These are phyloP conservation scores for Eucriotettix oculatus DNA, from an alignment of 2,888 invertebrate species.

Conservation along the genomic window DNA sequence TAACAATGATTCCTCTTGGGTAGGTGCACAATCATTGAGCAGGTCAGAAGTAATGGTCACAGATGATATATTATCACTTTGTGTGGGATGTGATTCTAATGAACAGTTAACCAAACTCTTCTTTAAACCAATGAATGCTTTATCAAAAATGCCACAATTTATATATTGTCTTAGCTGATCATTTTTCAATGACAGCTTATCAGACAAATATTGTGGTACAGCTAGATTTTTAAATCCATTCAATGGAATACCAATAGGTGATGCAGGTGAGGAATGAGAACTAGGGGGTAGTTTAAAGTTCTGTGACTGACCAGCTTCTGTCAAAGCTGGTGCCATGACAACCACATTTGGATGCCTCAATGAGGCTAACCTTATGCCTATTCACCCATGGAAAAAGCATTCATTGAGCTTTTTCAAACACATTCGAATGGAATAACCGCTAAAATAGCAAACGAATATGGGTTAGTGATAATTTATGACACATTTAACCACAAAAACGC, in stretches of 20 bases:
- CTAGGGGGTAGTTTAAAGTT: conserved; percentile 27
- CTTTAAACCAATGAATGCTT: not conserved
- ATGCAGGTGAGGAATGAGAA: conserved; percentile 11
- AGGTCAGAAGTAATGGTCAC: conserved; percentile 20
- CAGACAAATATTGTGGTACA: conserved; percentile 5
- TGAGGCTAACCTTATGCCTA: conserved; percentile 22
- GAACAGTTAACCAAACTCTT: not conserved
- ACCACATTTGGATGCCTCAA: conserved; percentile 42
- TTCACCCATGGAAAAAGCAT: conserved; percentile 18
- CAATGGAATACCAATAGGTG: conserved; percentile 7
- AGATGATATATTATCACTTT: conserved; percentile 18
- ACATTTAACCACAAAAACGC: not conserved
- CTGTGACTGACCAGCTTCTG: conserved; percentile 38
- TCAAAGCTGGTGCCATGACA: conserved; percentile 91
- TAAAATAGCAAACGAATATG: too few relatives aligned
- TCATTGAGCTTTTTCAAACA: not conserved
- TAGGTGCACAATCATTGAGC: conserved; percentile 12
- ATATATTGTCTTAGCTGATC: conserved; percentile 17
- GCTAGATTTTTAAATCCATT: conserved; percentile 7
- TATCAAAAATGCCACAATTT: conserved; percentile 16
- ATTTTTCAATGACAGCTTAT: not conserved
- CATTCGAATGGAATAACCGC: too few relatives aligned
- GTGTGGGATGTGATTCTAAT: too few relatives aligned
- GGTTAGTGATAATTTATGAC: too few relatives aligned
- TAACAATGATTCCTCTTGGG: not conserved